These are phyloP conservation scores for Melieria crassipennis DNA, from an alignment of 2,888 invertebrate genomes.

Conservation along the genomic window DNA sequence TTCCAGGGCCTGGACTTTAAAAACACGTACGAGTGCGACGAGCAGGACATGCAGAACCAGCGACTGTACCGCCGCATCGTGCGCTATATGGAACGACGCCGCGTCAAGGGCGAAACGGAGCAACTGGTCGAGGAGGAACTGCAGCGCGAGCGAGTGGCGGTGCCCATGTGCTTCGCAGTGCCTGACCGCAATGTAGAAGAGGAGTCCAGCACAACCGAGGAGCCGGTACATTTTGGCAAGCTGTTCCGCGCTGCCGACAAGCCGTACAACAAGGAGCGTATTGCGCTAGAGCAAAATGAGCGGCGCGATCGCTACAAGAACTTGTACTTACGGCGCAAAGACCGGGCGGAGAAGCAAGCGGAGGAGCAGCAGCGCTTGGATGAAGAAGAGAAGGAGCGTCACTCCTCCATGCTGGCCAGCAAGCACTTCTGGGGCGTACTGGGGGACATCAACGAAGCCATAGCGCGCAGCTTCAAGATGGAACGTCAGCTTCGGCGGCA, in stretches of 20 bases:
- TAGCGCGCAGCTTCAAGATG: slow-evolving; percentile 51
- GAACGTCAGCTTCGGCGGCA: slow-evolving; percentile 45
- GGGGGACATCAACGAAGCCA: slow-evolving; percentile 50
- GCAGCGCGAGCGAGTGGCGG: slow-evolving; percentile 50
- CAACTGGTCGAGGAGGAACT: slow-evolving; percentile 50
- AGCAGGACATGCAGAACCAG: slow-evolving; percentile 58
- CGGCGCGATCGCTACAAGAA: slow-evolving; percentile 55
- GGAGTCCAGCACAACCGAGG: slow-evolving; percentile 35
- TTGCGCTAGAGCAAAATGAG: slow-evolving; percentile 47
- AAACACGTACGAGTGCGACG: slow-evolving; percentile 59
- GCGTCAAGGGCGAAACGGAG: slow-evolving; percentile 46
- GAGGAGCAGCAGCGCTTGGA: slow-evolving; percentile 36
- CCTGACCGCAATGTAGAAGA: slow-evolving; percentile 26
- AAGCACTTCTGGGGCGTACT: slow-evolving; percentile 46
- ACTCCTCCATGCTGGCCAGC: slow-evolving; percentile 47
- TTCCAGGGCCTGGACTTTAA: slow-evolving; percentile 63
- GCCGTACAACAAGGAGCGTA: slow-evolving; percentile 47
- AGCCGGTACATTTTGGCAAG: slow-evolving; percentile 41
- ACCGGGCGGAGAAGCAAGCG: slow-evolving; percentile 15
- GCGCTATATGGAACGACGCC: slow-evolving; percentile 56
- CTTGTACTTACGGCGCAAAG: slow-evolving; percentile 51
- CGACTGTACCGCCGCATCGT: slow-evolving; percentile 55
- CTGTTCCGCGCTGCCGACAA: slow-evolving; percentile 56
- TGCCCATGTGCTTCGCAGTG: slow-evolving; percentile 39
- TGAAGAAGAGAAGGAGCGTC: slow-evolving; percentile 40